Evolutionary conservation across 2,797 vertebrate species (phyloP), one percentile per base, ranked within the genome.

Genomic region (Helicolenus hilgendorfi): DNA sequence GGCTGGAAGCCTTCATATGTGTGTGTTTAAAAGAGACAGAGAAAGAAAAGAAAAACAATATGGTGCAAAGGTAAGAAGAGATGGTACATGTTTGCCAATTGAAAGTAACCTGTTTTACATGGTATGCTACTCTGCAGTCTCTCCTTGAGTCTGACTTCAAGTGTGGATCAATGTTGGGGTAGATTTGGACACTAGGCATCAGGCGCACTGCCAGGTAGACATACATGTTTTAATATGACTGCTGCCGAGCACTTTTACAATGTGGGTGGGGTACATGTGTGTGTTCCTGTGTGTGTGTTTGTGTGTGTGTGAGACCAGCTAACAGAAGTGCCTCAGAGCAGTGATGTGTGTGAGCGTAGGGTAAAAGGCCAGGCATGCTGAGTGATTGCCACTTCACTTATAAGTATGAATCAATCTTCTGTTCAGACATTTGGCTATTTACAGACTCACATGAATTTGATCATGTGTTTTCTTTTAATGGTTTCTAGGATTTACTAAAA

Each of bases 361-460:
- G 83, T 88, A 90, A 90, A 91, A 93, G 82, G 83, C 87, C 87
- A 78, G 83, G 73, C 87, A 75, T 64, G 86, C 86, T 92, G 93
- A 93, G 84, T 94, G 92, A 95, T 91, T 83, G 87, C 92, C 93
- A 89, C 89, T 92, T 95, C 90, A 83, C 64, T 90, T 88, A 24
- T 77, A 84, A 75, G 91, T 71, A 94, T 96, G 94, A 96, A 96
- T 96, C 88, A 88, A 94, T 94, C 91, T 94, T 94, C 94, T 96
- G 94, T 96, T 94, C 89, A 79, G 87, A 90, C 83, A 83, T 93
- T 91, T 79, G 76, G 83, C 91, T 91, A 89, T 92, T 95, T 91
- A 87, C 60, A 79, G 92, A 86, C 94, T 95, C 84, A 59, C 85
- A 92, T 89, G 90, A 93, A 96, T 94, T 94, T 90, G 84, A 93